Base-by-base conservation (phyloP, 1,140 invertebrate species). In the Penaeus vannamei region DNA sequence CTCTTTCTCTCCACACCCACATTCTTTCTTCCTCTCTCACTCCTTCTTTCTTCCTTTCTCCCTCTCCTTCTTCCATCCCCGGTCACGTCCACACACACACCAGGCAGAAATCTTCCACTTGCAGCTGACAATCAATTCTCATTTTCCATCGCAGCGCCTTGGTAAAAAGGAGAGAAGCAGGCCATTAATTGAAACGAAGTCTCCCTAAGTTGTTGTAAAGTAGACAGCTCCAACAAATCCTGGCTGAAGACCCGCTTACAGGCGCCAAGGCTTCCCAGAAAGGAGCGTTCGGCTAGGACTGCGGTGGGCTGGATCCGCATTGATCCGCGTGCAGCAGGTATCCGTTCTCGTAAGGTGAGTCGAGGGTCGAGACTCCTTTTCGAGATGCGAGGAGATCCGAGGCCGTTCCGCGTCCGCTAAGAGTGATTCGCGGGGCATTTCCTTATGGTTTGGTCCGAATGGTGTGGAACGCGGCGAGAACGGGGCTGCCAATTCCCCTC, bases 101-200 rank as follows among this genome's bases (percentile, higher is more conserved):
- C 86, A 72, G 59, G 79, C 80, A 72, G 62, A 82, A 83, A 66
- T 83, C 72, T 89, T 84, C 72, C 81, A 42, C 79, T 87, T 66
- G 82, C 82, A 64, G 23, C 82, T 36, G 23, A 84, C 87, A 89
- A 89, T 89, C 84, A 89, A 89, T 89, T 89, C 83, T 89, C 87
- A 89, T 89, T 84, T 85, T 85, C 87, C 87, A 89, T 89, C 82
- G 82, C 61, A n/a, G 82, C 82, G 82, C 69, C 82, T 84, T 79
- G 87, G 87, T 87, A 84, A 90, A 90, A 90, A 87, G 80, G 62
- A 86, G 85, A 72, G 85, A 84, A 87, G 85, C 81, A 84, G 85
- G 85, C 89, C 81, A 90, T 90, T 90, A 90, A 90, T 90, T 90
- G 89, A 90, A 90, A 90, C 89, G 85, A 90, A 90, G 85, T 82